Evolutionary conservation across 2,888 invertebrate species (phyloP), one percentile per base, ranked within the genome.

Genomic region (Chloroclystis v-ata): DNA sequence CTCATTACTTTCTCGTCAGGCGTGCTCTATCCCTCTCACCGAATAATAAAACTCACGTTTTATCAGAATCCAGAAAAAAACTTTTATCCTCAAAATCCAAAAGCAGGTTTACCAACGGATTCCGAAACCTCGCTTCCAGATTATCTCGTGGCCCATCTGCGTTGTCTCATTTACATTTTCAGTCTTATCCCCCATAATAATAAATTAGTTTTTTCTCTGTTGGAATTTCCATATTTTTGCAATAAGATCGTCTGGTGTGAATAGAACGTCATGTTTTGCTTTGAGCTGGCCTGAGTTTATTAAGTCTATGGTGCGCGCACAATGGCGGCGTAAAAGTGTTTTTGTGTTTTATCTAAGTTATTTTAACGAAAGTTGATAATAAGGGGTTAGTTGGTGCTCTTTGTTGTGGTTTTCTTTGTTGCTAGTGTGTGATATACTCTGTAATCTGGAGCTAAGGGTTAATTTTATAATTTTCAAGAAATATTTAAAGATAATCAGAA

Each of bases 151-250:
- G 47, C 53, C 60, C 56, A 60, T 60, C 60, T 59, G 52, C 44
- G 56, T 43, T 52, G 40, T 41, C 50, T 55, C 52, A 57, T 57
- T 58, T 60, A 53, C 56, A 54, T 57, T 57, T 57, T 55, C 57
- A 49, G 50, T 52, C 54, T 54, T 51, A 46, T 52, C 50, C 49
- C 45, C 54, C 47, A 60, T 62, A 59, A 54, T 55, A 60, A 62
- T 62, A 62, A 58, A 62, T 60, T 56, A 57, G 58, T 58, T 59
- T 60, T 50, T 59, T 56, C 54, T 60, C 43, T 53, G 49, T 37
- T 51, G 40, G 35, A 49, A 58, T 60, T 62, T 56, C 51, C 57
- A 60, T 60, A 62, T 59, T 59, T 59, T 37, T 45, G 57, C 54
- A 54, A 51, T 61, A 57, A 59, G 44, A 46, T 43, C 41, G 56